Evolutionary conservation across 35 echinoderm and acorn worm genomes (phyloP), one percentile per base, ranked within the genome.

Genomic region (Hemicentrotus pulcherrimus): DNA sequence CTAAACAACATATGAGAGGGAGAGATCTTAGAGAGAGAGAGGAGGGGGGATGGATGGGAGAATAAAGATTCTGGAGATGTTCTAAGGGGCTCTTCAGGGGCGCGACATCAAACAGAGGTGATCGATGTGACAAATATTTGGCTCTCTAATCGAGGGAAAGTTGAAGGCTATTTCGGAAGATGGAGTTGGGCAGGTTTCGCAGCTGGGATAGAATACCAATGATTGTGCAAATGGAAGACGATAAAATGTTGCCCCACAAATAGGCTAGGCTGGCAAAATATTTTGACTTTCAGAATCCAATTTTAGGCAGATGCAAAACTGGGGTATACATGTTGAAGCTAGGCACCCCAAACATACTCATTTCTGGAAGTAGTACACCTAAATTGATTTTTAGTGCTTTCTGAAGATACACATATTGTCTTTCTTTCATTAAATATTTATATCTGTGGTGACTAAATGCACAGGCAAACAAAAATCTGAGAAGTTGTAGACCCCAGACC

Each of bases 111-210:
- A 90, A 90, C 88, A 90, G 11, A 90, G 88, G 88, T 90, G 88
- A 90, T 90, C 88, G 88, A 90, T 90, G 88, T 90, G 88, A 30
- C 88, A 90, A 90, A 90, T 90, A 90, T 90, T 90, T 32, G 88
- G 33, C 46, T 90, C 32, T 90, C 65, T 90, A 90, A 90, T 90
- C 19, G 88, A 90, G 88, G 33, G 46, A 90, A 45, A 90, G 88
- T 90, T 41, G 88, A 90, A 90, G 88, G 88, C 88, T 47, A 90
- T 90, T 90, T 90, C 13, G 88, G 18, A 47, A 16, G 88, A 47
- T 45, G 32, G 46, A 90, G 88, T 45, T 22, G 88, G 32, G 88
- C 65, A 28, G 65, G 65, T 78, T 78, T 78, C 19, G 65, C 65
- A 78, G 19, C 65, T 78, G 65, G 65, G 65, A 78, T 78, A n/a